phyloP scores from a whole-genome alignment of 1,140 invertebrate genomes.

The Drosophila melanogaster region Release_6_plus_ISO1_MT NT_037436.4:5011501-5012000 shows the following conservation, averaged over 20 bases:
- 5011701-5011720: neutral
- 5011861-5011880: constrained; percentile 20
- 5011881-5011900: constrained; percentile 25
- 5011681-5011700: neutral
- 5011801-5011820: constrained; percentile 29
- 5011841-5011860: constrained; percentile 33
- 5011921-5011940: constrained; percentile 24
- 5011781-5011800: constrained; percentile 7
- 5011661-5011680: neutral
- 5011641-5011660: constrained; percentile 4
- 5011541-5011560: neutral
- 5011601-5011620: constrained; percentile 13
- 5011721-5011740: neutral
- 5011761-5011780: neutral
- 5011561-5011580: neutral
- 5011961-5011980: constrained; percentile 27
- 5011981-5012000: constrained; percentile 37
- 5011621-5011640: neutral
- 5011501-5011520: no score
- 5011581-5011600: neutral
- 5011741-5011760: neutral
- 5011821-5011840: constrained; percentile 26
- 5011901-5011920: constrained; percentile 8
- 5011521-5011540: neutral
- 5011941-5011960: constrained; percentile 33